Evolutionary conservation across 2,888 invertebrate genomes (phyloP).

Genomic region (Nasonovia ribisnigri): DNA sequence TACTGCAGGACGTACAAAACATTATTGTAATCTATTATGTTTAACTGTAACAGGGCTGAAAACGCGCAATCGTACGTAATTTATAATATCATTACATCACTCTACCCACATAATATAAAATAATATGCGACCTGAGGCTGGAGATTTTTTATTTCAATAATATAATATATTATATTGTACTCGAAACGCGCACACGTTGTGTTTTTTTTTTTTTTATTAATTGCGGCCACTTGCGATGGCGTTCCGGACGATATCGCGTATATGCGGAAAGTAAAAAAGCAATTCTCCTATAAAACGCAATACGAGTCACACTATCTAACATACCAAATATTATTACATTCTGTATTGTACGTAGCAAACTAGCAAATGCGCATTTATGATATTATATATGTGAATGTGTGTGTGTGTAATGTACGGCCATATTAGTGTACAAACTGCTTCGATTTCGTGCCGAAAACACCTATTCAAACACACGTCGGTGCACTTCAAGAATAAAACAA

Average conservation of each 20-base stretch:
- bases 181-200: background rate
- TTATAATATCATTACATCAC: background rate
- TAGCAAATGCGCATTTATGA: background rate
- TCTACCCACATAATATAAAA: background rate
- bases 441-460: background rate
- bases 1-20: background rate
- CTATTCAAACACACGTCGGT: background rate
- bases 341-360: background rate
- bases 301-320: background rate
- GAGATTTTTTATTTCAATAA: background rate
- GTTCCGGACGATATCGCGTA: background rate
- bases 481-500: background rate
- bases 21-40: background rate
- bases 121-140: background rate
- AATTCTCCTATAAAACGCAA: background rate
- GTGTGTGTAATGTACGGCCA: background rate
- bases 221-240: background rate
- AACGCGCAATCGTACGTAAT: background rate
- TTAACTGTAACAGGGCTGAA: background rate
- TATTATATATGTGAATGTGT: background rate
- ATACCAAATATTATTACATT: background rate
- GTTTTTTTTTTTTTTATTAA: background rate
- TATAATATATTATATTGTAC: background rate
- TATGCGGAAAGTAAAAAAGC: background rate
- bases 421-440: background rate